Evolutionary conservation across 2,113 vertebrate species (phyloP).

Genomic region (Diadophis punctatus): DNA sequence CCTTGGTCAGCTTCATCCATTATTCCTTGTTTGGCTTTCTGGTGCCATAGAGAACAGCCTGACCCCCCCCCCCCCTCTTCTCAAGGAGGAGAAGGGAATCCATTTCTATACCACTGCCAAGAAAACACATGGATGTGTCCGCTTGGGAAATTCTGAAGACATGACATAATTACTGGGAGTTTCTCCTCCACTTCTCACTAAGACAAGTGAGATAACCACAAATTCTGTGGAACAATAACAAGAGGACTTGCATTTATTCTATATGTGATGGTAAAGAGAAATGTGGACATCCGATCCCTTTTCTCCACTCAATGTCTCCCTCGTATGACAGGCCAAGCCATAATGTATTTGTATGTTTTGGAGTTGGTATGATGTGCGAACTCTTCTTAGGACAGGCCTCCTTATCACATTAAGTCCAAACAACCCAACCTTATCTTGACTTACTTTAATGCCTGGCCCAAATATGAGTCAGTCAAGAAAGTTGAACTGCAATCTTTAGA

Average conservation of each 20-base stretch:
- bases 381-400: neutral
- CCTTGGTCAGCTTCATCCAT: no score
- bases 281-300: neutral
- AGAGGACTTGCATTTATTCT: neutral
- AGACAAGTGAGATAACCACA: neutral
- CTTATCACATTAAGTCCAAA: neutral
- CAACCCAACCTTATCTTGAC: neutral
- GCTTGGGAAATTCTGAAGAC: neutral
- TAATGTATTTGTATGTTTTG: neutral
- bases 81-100: neutral
- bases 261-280: neutral
- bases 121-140: neutral
- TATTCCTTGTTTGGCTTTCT: no score
- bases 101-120: neutral
- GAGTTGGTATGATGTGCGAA: neutral
- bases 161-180: neutral
- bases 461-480: neutral
- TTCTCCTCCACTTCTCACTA: neutral
- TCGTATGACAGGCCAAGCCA: neutral
- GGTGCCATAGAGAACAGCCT: no score
- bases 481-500: neutral
- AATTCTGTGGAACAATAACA: neutral
- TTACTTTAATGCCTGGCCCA: neutral
- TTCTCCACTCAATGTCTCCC: neutral
- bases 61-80: no score